These are phyloP conservation scores for Rhabdornis inornatus DNA, from an alignment of 2,113 vertebrate species.

Conservation along the genomic window DNA sequence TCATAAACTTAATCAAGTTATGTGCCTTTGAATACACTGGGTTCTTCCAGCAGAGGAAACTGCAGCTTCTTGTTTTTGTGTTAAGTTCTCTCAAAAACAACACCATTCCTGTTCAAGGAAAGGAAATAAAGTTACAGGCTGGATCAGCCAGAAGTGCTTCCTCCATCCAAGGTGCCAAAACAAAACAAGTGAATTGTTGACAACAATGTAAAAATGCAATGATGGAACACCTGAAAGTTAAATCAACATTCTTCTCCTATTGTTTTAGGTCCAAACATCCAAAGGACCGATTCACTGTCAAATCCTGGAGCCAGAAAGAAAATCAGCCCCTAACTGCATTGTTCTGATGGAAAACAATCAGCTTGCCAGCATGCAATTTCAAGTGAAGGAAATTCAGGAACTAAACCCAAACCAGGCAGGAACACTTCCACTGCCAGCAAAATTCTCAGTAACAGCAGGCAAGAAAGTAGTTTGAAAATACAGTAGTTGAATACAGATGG, in stretches of 20 bases:
- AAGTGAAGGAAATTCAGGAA: slow-evolving; percentile 25
- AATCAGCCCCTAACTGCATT: neutral
- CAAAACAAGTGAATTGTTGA: slow-evolving; percentile 2
- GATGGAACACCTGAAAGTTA: slow-evolving; percentile 30
- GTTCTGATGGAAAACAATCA: neutral
- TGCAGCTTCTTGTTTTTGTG: neutral
- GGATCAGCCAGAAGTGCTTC: slow-evolving; percentile 7
- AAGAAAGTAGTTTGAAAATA: neutral
- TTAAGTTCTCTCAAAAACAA: neutral
- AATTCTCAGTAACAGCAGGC: slow-evolving; percentile 12
- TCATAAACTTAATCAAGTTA: neutral
- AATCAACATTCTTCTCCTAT: neutral
- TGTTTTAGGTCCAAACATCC: neutral
- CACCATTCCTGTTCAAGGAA: neutral
- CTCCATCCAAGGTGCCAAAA: slow-evolving; percentile 2
- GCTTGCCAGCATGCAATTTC: slow-evolving; percentile 8
- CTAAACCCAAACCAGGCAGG: slow-evolving; percentile 2
- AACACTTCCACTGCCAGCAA: neutral
- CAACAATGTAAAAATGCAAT: neutral
- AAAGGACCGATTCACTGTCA: neutral
- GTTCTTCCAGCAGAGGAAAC: slow-evolving; percentile 2
- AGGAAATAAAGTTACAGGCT: slow-evolving; percentile 32
- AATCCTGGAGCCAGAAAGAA: slow-evolving; percentile 42
- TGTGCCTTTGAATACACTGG: neutral
- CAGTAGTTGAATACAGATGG: neutral